Conservation (phyloP, 2,113 vertebrate species). For the Greenwoodochromis staneri region DNA sequence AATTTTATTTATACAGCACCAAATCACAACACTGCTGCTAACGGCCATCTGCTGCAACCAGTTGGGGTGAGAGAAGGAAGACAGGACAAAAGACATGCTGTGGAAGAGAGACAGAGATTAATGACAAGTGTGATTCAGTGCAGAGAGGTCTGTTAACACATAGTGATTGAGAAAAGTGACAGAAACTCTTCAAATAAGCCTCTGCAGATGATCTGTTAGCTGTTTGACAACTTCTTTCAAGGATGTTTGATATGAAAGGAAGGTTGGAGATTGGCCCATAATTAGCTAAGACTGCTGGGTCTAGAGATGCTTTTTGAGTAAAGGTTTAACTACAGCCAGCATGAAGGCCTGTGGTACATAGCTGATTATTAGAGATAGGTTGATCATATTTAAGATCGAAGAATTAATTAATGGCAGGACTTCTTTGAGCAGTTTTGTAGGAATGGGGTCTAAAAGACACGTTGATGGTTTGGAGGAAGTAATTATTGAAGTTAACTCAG, state of each 20-base stretch:
- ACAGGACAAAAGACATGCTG: fast-evolving
- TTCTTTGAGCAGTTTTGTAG: neutral
- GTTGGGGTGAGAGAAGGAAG: neutral
- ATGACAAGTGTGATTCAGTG: neutral
- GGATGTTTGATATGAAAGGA: neutral
- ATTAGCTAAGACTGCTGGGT: neutral
- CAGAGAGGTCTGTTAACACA: neutral
- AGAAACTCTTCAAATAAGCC: fast-evolving
- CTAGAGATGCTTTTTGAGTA: neutral
- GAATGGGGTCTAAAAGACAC: neutral
- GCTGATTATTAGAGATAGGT: neutral
- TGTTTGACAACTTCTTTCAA: neutral
- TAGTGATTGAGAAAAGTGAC: fast-evolving
- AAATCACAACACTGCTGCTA: neutral
- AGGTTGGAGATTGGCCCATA: neutral
- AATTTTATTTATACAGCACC: neutral
- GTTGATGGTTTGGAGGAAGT: neutral
- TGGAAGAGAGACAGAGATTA: neutral
- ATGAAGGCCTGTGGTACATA: neutral
- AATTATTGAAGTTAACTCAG: neutral
- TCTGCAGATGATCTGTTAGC: neutral
- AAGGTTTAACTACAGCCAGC: neutral
- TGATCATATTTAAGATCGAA: fast-evolving
- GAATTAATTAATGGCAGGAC: fast-evolving
- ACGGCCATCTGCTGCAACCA: neutral